Evolutionary conservation across 1,140 invertebrate species (phyloP), one percentile per base, ranked within the genome.

Genomic region (Drosophila bifasciata): DNA sequence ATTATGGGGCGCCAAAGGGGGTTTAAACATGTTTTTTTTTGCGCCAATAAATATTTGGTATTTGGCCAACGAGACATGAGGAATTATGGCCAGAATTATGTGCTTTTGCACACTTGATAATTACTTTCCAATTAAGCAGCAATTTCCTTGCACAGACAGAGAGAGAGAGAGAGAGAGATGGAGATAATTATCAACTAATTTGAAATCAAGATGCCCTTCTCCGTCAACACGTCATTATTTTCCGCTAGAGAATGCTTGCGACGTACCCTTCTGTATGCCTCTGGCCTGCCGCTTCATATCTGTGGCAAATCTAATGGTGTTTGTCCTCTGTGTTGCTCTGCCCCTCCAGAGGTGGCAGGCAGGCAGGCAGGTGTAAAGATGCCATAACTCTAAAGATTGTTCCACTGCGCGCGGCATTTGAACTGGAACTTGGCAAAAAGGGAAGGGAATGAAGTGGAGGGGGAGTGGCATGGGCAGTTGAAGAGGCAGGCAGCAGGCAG

Each of bases 181-280:
- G 39, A 17, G 78, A 83, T 78, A 84, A 86, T 80, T 85, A 80
- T 80, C 60, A 84, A 86, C 66, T 80, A 84, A 86, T 86, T 85
- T 79, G 76, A 64, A 70, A 85, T 76, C 80, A 73, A 59, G 81
- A 68, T 84, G 80, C 80, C 80, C 80, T 84, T 80, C 76, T 80
- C 76, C 32, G 32, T 84, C 67, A 46, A 51, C 71, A 80, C 81
- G 66, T 68, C 76, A 86, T 80, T 76, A 84, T 79, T 66, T 66
- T 36, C 32, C 32, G 32, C 51, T 63, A 59, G 64, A 70, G 67
- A 79, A 67, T 67, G 43, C n/a, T n/a, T 61, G 32, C 51, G 59
- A 32, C 28, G 25, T 70, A 53, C 41, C 32, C 39, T 49, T 21
- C 23, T 48, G 32, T 36, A 0, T 36, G 32, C 32, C 32, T 36